These are phyloP conservation scores for Conistra vaccinii DNA, from an alignment of 2,888 invertebrate species.

Conservation along the genomic window DNA sequence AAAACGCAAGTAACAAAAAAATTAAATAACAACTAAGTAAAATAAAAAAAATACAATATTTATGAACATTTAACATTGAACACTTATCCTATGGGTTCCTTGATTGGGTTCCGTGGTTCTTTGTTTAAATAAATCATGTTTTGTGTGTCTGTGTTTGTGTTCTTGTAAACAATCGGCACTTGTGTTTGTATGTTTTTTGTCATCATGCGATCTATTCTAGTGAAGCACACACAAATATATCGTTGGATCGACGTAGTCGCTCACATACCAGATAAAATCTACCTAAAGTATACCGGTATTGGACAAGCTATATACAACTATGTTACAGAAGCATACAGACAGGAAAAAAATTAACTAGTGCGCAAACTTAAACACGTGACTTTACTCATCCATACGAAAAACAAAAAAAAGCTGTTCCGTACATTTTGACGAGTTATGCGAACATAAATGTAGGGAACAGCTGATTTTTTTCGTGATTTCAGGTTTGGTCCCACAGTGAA, in stretches of 20 bases:
- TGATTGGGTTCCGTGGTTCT: slow-evolving; percentile 62
- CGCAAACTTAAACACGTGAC: too few relatives aligned
- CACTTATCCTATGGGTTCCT: slow-evolving; percentile 75
- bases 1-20: slow-evolving; percentile 72
- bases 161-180: slow-evolving; percentile 70
- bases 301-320: slow-evolving; percentile 76
- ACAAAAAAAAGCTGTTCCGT: too few relatives aligned
- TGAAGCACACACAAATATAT: slow-evolving; percentile 84
- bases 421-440: too few relatives aligned
- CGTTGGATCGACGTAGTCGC: slow-evolving; percentile 82
- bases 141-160: slow-evolving; percentile 76
- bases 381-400: too few relatives aligned
- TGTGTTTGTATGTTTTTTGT: slow-evolving; percentile 76
- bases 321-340: slow-evolving; percentile 78
- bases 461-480: too few relatives aligned
- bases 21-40: slow-evolving; percentile 62
- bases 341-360: too few relatives aligned
- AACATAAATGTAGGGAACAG: too few relatives aligned
- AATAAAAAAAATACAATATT: slow-evolving; percentile 72
- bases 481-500: too few relatives aligned
- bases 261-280: slow-evolving; percentile 88
- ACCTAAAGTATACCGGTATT: slow-evolving; percentile 64
- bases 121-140: slow-evolving; percentile 68
- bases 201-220: slow-evolving; percentile 84
- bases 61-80: slow-evolving; percentile 80